phyloP scores from a whole-genome alignment of 2,113 vertebrate species.

The Brachypodius melanocephalos region DNA sequence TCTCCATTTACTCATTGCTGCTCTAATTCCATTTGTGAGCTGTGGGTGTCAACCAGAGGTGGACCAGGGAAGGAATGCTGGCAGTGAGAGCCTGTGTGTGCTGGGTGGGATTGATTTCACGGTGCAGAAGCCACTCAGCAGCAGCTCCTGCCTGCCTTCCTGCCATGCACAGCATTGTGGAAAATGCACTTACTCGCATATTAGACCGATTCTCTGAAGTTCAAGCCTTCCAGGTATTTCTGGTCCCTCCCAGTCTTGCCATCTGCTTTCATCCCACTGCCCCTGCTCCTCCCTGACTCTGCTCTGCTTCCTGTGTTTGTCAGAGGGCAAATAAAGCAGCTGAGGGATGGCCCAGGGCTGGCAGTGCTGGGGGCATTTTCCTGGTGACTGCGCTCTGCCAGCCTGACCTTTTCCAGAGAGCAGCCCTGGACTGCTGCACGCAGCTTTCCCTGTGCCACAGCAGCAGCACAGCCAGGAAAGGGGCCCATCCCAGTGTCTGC shows the following conservation, averaged over 20 bases:
- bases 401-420: slow-evolving; percentile 31
- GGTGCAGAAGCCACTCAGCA: not conserved
- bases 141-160: not conserved
- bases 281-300: rapidly evolving
- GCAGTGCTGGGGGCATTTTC: not conserved
- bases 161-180: not conserved
- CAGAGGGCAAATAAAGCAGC: not conserved
- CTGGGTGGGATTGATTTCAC: not conserved
- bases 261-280: not conserved
- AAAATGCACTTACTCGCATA: not conserved
- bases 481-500: not conserved
- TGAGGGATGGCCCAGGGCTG: not conserved
- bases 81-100: rapidly evolving
- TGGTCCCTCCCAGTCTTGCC: not conserved
- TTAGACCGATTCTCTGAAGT: not conserved
- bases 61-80: not conserved
- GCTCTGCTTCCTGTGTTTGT: not conserved
- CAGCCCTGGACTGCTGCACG: not conserved
- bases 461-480: not conserved
- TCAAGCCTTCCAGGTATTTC: not conserved
- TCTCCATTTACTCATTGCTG: not conserved
- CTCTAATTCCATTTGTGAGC: not conserved
- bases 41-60: not conserved
- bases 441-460: not conserved
- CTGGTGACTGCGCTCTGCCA: not conserved